phyloP scores from a whole-genome alignment of 2,888 invertebrate genomes.

The Cyclophora punctaria region DNA sequence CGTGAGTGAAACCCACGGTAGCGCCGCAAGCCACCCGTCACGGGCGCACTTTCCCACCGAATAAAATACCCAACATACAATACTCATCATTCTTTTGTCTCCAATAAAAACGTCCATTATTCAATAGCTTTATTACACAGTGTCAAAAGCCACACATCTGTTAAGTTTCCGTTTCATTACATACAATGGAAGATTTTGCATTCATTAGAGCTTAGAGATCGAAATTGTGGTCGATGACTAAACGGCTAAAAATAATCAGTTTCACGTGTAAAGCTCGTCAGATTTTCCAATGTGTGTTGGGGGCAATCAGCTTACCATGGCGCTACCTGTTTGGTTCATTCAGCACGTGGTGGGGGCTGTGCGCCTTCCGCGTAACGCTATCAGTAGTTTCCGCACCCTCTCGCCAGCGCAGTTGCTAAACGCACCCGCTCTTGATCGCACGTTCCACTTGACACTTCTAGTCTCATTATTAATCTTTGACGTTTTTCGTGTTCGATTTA shows the following conservation, averaged over 20 bases:
- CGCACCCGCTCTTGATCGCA: constrained; percentile 68
- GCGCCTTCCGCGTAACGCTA: constrained; percentile 72
- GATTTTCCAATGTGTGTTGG: constrained; percentile 25
- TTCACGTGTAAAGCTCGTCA: constrained; percentile 19
- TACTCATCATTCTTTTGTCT: constrained; percentile 1
- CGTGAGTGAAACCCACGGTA: constrained; percentile 68
- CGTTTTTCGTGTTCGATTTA: constrained; percentile 22
- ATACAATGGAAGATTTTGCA: background rate
- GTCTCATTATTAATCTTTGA: constrained; percentile 31
- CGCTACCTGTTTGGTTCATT: constrained; percentile 55
- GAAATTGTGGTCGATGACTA: constrained; percentile 7
- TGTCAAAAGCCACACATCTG: constrained; percentile 4
- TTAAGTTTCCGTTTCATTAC: background rate
- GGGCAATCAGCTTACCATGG: constrained; percentile 44
- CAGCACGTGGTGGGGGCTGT: constrained; percentile 58
- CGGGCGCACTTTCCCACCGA: constrained; percentile 60
- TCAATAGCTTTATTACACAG: background rate
- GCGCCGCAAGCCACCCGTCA: constrained; percentile 60
- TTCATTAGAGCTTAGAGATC: constrained; percentile 2
- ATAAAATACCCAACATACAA: constrained; percentile 17
- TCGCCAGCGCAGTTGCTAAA: constrained; percentile 66
- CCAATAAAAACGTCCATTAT: no score
- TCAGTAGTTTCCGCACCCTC: constrained; percentile 73
- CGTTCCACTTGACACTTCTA: constrained; percentile 62
- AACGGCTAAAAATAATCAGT: constrained; percentile 12